Evolutionary conservation across 2,797 vertebrate genomes (phyloP).

Genomic region (Artibeus lituratus): DNA sequence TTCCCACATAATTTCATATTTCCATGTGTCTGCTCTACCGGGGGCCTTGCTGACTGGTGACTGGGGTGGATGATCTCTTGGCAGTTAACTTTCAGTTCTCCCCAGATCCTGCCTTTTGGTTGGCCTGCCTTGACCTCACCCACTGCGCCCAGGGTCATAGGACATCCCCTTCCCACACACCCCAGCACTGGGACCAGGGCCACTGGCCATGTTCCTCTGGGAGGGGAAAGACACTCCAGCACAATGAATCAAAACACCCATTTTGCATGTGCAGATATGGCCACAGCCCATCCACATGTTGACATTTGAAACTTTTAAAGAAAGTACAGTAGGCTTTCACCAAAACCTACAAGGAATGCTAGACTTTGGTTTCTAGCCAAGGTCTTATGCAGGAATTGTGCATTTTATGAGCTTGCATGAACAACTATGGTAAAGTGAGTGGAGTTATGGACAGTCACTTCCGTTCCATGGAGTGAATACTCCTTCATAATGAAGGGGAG

Average conservation of each 20-base stretch:
- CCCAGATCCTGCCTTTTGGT: not conserved
- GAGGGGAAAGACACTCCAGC: not conserved
- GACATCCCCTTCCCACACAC: not conserved
- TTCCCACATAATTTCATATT: not conserved
- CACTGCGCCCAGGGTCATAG: not conserved
- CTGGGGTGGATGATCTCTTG: not conserved
- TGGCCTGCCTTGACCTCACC: not conserved
- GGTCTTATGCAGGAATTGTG: not conserved
- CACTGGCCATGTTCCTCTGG: not conserved
- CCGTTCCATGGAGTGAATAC: not conserved
- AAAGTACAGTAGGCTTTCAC: not conserved
- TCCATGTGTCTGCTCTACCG: not conserved
- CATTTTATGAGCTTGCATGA: conserved; percentile 15
- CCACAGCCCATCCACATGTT: not conserved
- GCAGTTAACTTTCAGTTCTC: not conserved
- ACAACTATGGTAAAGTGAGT: not conserved
- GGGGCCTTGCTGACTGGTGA: not conserved
- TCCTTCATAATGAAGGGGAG: not conserved
- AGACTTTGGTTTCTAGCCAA: not conserved
- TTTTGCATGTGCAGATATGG: not conserved
- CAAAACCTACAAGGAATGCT: not conserved
- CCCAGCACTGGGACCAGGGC: not conserved
- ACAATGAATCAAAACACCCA: not conserved
- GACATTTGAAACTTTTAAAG: not conserved
- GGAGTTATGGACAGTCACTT: not conserved